Percentiles rank a stretch among this genome's conserved stretches.
phyloP scores from a whole-genome alignment of 2,797 vertebrate species.

The Corythornis leucogaster region DNA sequence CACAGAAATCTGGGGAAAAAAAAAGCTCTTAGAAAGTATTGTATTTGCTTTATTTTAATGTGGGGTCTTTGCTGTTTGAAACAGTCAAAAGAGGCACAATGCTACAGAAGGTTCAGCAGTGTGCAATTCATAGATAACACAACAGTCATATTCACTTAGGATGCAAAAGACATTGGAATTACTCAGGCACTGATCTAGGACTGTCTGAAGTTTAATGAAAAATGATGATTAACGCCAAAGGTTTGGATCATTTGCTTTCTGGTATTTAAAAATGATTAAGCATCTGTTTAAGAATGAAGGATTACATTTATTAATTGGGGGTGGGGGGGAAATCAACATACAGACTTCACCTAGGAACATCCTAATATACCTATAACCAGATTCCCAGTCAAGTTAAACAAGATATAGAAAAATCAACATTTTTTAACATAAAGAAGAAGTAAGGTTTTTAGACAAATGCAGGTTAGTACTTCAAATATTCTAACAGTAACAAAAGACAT shows the following conservation, averaged over 20 bases:
- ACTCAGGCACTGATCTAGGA: not conserved
- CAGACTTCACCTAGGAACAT: not conserved
- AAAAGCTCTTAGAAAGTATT: not conserved
- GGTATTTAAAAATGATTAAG: not conserved
- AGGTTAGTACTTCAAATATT: not conserved
- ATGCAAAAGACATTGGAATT: not conserved
- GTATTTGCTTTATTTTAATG: not conserved
- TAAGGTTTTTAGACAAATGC: not conserved
- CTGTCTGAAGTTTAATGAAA: not conserved
- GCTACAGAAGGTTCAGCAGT: not conserved
- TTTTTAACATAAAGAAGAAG: not conserved
- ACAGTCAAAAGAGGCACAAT: not conserved
- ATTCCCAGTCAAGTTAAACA: not conserved
- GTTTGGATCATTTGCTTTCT: not conserved
- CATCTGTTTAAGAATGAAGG: not conserved
- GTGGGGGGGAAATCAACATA: not conserved
- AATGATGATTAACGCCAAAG: not conserved
- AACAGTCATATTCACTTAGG: not conserved
- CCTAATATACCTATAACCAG: not conserved
- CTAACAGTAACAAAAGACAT: not conserved
- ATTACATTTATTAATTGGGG: not conserved
- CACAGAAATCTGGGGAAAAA: not conserved
- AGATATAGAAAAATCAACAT: not conserved
- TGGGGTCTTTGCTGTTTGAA: not conserved
- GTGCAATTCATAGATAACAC: not conserved